phyloP scores from a whole-genome alignment of 2,113 vertebrate species.

The Azemiops feae region DNA sequence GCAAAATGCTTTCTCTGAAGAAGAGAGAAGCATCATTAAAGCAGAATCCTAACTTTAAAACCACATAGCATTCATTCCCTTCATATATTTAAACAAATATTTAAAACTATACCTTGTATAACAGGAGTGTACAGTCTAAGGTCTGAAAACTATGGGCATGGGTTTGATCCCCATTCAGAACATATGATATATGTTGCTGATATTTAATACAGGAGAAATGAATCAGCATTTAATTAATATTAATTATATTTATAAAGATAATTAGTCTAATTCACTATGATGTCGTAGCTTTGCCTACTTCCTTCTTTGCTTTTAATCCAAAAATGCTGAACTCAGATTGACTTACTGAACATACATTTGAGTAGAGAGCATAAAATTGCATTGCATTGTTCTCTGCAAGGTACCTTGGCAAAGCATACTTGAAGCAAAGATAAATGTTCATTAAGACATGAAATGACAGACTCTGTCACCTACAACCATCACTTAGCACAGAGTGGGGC shows the following conservation, averaged over 20 bases:
- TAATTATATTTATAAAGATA: not conserved
- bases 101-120: constrained; percentile 6
- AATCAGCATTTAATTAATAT: not conserved
- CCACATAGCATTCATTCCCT: constrained; percentile 44
- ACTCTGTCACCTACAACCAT: constrained; percentile 40
- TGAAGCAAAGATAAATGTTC: constrained; percentile 52
- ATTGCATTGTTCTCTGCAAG: constrained; percentile 58
- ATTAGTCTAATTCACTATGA: not conserved
- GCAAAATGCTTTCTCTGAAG: constrained; percentile 55
- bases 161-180: not conserved
- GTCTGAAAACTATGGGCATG: not conserved
- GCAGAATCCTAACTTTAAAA: constrained; percentile 49
- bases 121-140: not conserved
- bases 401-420: constrained; percentile 43
- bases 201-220: not conserved
- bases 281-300: not conserved
- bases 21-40: constrained; percentile 54
- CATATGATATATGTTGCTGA: not conserved
- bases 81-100: constrained; percentile 52
- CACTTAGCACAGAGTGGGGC: constrained; percentile 33
- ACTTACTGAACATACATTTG: not conserved
- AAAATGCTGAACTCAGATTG: not conserved
- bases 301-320: not conserved
- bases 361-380: not conserved
- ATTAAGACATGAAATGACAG: constrained; percentile 48